Percentiles rank a stretch among this genome's conserved stretches.
phyloP scores from a whole-genome alignment of 2,888 invertebrate genomes.

The Theodoxus fluviatilis region DNA sequence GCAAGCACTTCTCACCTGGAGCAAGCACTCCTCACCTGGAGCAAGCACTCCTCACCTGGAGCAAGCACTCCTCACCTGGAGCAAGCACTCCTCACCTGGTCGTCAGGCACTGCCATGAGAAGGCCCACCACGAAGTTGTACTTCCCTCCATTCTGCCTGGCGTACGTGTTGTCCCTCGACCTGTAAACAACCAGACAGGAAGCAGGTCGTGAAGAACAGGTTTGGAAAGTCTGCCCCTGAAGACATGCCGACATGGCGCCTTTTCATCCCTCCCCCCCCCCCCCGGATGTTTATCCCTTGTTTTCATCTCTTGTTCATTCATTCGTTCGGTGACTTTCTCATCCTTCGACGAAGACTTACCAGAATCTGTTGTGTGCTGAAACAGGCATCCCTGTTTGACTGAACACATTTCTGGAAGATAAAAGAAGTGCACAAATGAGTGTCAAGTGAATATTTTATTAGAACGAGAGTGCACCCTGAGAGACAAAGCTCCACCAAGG shows the following conservation, averaged over 20 bases:
- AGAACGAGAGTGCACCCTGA: too few relatives aligned
- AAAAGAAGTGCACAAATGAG: too few relatives aligned
- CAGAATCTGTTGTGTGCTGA: constrained; percentile 46
- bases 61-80: too few relatives aligned
- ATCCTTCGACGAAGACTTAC: constrained; percentile 25
- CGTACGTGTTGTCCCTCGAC: constrained; percentile 54
- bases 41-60: too few relatives aligned
- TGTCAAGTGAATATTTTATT: too few relatives aligned
- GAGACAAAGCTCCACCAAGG: too few relatives aligned
- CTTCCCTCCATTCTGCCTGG: constrained; percentile 56
- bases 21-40: too few relatives aligned
- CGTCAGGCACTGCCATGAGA: constrained; percentile 36
- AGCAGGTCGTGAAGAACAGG: background rate
- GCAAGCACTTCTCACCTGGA: too few relatives aligned
- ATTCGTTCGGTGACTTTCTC: background rate
- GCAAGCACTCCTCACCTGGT: constrained; percentile 34
- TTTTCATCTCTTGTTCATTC: too few relatives aligned
- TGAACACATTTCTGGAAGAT: constrained; percentile 29
- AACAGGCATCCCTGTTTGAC: constrained; percentile 37
- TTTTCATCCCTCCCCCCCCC: constrained; percentile 16
- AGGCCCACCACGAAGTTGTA: constrained; percentile 45
- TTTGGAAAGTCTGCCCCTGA: background rate
- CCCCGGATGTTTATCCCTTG: too few relatives aligned
- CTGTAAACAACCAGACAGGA: constrained; percentile 32
- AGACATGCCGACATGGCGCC: background rate